These are phyloP conservation scores for Plecturocebus donacophilus DNA, from an alignment of 2,113 vertebrate species.

Conservation along the genomic window DNA sequence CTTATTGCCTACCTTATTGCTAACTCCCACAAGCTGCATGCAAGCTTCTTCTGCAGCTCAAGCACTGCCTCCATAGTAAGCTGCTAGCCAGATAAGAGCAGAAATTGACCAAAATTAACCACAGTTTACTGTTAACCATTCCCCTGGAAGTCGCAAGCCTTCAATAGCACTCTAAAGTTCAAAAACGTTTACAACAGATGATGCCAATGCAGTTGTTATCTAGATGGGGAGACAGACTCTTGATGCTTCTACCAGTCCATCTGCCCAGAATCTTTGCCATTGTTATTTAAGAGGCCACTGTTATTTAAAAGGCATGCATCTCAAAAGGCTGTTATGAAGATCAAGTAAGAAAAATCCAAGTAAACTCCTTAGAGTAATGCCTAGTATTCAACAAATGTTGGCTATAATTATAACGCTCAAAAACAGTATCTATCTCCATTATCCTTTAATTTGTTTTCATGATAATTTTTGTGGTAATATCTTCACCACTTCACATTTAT, in stretches of 20 bases:
- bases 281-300: background rate
- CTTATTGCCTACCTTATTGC: background rate
- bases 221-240: background rate
- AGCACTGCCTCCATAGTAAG: background rate
- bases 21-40: background rate
- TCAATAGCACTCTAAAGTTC: background rate
- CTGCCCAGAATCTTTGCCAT: background rate
- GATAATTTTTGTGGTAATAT: background rate
- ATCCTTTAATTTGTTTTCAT: background rate
- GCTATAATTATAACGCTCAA: background rate
- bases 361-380: background rate
- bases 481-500: background rate
- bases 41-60: background rate
- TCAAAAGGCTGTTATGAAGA: background rate
- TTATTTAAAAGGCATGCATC: background rate
- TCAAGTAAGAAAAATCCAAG: background rate
- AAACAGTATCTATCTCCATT: background rate
- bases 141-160: background rate
- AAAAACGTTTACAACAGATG: conserved; percentile 9
- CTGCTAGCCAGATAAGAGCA: background rate
- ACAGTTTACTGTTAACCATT: background rate
- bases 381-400: background rate
- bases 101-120: background rate
- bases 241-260: background rate
- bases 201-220: background rate